Base-by-base conservation (phyloP, 35 echinoderm and acorn worm species). In the Patiria miniata region DNA sequence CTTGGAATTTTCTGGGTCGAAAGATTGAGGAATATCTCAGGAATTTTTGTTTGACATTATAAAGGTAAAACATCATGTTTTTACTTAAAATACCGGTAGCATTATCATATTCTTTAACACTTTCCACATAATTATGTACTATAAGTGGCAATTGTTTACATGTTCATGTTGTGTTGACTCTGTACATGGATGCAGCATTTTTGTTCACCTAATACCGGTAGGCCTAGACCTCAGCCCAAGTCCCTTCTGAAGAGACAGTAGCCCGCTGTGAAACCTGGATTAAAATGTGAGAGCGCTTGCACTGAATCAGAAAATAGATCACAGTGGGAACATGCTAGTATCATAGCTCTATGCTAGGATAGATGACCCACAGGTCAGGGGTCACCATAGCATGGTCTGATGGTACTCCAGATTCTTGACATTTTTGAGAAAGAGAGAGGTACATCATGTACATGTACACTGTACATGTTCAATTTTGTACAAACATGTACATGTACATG, bases 281-380 rank as follows among this genome's bases (percentile, higher is more conserved):
- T 26, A 73, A 73, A 73, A n/a, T 30, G 26, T n/a, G 65, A 9
- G 29, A 73, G 29, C 65, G 8, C 65, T 73, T 30, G 65, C 34
- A 36, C 65, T 12, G 8, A 34, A 73, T 73, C 26, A 30, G 65
- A 73, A 73, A 10, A 73, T 10, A 36, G 65, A 73, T 73, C 65
- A 26, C 65, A 15, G 3, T 34, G 34, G n/a, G n/a, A n/a, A n/a
- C n/a, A n/a, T n/a, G n/a, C n/a, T n/a, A n/a, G n/a, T n/a, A n/a
- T n/a, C n/a, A n/a, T n/a, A n/a, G n/a, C n/a, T n/a, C n/a, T n/a
- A n/a, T n/a, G n/a, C n/a, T n/a, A n/a, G 14, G 65, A 73, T 16
- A 23, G 65, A 73, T 73, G 65, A 22, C 65, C 65, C 26, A 73
- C 21, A 73, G 65, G 65, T 73, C 65, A 73, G 65, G 34, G 65